Percentiles rank a stretch among this genome's conserved stretches.
Evolutionary conservation across 2,113 vertebrate species (phyloP).

Genomic region (Sander vitreus): DNA sequence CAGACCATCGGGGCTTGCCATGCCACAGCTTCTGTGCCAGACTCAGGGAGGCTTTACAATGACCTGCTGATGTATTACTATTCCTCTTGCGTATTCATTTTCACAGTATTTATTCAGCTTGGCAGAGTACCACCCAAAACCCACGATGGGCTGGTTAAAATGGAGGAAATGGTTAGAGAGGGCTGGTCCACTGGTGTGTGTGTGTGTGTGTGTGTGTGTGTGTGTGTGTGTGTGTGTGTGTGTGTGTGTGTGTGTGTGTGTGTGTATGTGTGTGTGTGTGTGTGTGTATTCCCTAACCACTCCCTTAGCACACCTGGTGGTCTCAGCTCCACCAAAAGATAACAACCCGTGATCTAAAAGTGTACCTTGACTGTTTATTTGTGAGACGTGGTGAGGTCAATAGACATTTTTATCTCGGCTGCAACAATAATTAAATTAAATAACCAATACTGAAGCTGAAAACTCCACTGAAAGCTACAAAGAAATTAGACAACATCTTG

Average conservation of each 20-base stretch:
- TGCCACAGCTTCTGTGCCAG: slow-evolving; percentile 33
- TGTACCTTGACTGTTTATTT: slow-evolving; percentile 18
- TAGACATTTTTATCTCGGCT: slow-evolving; percentile 1
- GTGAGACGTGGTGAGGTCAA: slow-evolving; percentile 31
- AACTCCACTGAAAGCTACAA: neutral
- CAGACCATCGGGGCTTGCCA: slow-evolving; percentile 16
- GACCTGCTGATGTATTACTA: slow-evolving; percentile 66
- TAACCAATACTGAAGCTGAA: neutral
- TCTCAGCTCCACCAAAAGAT: slow-evolving; percentile 22
- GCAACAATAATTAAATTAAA: neutral
- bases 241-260: slow-evolving; percentile 10
- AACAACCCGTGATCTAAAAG: slow-evolving; percentile 46
- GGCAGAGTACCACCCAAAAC: slow-evolving; percentile 69
- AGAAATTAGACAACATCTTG: neutral
- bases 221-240: neutral
- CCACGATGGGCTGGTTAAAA: slow-evolving; percentile 56
- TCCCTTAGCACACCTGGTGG: slow-evolving; percentile 57
- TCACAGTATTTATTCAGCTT: slow-evolving; percentile 72
- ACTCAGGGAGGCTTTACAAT: slow-evolving; percentile 37
- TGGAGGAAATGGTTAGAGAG: slow-evolving; percentile 65
- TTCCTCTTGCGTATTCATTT: slow-evolving; percentile 52
- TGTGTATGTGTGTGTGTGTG: slow-evolving; percentile 24
- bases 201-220: neutral
- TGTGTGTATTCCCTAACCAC: slow-evolving; percentile 27
- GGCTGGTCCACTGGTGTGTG: slow-evolving; percentile 42